Evolutionary conservation across 2,113 vertebrate genomes (phyloP).

Genomic region (Urocolius indicus): DNA sequence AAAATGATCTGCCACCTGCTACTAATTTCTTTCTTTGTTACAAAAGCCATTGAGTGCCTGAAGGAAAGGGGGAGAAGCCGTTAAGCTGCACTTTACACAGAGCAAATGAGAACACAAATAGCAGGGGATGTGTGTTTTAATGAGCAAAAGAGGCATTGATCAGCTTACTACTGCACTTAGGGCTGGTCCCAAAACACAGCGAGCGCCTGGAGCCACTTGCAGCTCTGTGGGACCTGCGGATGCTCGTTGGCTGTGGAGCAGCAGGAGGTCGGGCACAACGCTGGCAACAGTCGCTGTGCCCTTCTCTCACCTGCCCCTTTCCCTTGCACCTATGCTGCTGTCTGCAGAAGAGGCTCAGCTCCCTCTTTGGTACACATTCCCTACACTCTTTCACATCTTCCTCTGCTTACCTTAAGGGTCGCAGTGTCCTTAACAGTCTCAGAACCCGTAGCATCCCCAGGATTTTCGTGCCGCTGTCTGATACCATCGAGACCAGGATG

Average conservation of each 20-base stretch:
- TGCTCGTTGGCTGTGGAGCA: neutral
- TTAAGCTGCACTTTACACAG: conserved; percentile 55
- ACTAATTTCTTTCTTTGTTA: conserved; percentile 60
- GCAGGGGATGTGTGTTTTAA: conserved; percentile 55
- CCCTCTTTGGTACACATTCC: neutral
- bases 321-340: neutral
- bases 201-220: rapidly evolving
- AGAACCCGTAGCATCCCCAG: conserved; percentile 95
- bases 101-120: conserved; percentile 59
- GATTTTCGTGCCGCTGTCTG: conserved; percentile 94
- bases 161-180: conserved; percentile 10
- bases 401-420: conserved; percentile 86
- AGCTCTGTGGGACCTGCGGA: neutral
- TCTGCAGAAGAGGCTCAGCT: neutral
- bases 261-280: neutral
- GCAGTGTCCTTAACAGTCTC: conserved; percentile 90
- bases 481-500: conserved; percentile 94
- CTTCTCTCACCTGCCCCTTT: neutral
- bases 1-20: conserved; percentile 62
- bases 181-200: neutral
- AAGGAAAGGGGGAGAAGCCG: conserved; percentile 43
- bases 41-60: conserved; percentile 42
- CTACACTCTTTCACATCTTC: neutral
- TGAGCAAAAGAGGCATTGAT: conserved; percentile 54
- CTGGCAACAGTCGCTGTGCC: rapidly evolving